A percentile compares a stretch with the other conserved stretches of the same genome.
phyloP scores from a whole-genome alignment of 1,140 invertebrate genomes.

The Diabrotica undecimpunctata region DNA sequence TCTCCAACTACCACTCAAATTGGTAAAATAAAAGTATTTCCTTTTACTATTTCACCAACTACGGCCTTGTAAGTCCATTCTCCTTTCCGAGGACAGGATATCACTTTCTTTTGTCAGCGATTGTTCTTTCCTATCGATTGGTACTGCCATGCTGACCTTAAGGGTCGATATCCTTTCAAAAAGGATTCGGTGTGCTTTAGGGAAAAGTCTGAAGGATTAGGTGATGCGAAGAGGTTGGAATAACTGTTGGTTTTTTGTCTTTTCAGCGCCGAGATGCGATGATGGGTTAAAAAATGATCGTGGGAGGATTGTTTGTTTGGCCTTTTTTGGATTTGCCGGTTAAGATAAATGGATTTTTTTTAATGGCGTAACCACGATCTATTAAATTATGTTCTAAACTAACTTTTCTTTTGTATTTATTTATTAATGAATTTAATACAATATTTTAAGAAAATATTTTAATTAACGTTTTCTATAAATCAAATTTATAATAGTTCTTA shows the following conservation, averaged over 20 bases:
- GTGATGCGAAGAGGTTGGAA: not conserved
- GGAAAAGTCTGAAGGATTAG: not conserved
- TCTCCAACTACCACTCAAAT: no score
- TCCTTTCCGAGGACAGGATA: conserved; percentile 6
- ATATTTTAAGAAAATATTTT: no score
- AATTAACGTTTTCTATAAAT: no score
- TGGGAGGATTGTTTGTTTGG: not conserved
- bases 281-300: not conserved
- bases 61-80: not conserved
- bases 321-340: not conserved
- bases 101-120: conserved; percentile 15
- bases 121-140: conserved; percentile 9
- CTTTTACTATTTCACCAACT: no score
- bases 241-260: conserved; percentile 1
- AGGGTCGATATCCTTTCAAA: not conserved
- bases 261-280: not conserved
- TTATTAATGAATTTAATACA: no score
- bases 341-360: not conserved
- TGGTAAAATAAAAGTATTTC: no score
- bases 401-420: no score
- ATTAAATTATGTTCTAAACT: no score
- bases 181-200: not conserved
- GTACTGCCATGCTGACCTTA: not conserved
- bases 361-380: not conserved
- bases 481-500: no score